Percentiles rank a stretch among this genome's conserved stretches.
These are phyloP conservation scores for Diogma glabrata DNA, from an alignment of 2,888 invertebrate genomes.

Conservation along the genomic window DNA sequence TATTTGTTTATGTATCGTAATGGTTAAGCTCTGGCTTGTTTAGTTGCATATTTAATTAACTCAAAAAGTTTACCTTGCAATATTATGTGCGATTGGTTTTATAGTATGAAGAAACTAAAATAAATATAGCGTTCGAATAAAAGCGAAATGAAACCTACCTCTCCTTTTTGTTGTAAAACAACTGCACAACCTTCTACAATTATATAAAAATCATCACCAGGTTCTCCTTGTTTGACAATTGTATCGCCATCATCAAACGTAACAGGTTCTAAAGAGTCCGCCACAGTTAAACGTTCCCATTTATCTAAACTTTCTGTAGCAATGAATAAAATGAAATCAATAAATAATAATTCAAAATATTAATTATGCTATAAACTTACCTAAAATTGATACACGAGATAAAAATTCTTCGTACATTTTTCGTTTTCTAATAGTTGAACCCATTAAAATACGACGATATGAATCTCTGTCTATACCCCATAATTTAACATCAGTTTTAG, in stretches of 20 bases:
- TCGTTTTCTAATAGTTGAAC: constrained; percentile 93
- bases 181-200: constrained; percentile 88
- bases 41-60: too few species aligned
- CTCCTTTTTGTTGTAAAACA: constrained; percentile 67
- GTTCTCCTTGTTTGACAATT: constrained; percentile 95
- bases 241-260: constrained; percentile 88
- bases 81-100: too few species aligned
- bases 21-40: too few species aligned
- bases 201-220: constrained; percentile 98
- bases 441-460: constrained; percentile 88
- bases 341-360: constrained; percentile 10
- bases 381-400: constrained; percentile 90
- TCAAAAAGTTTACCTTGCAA: too few species aligned
- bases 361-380: constrained; percentile 36
- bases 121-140: too few species aligned
- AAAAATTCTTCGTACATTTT: constrained; percentile 99
- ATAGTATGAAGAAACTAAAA: too few species aligned
- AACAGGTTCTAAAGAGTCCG: constrained; percentile 93
- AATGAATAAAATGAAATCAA: constrained; percentile 4
- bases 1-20: too few species aligned
- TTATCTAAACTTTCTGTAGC: constrained; percentile 89
- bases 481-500: constrained; percentile 88
- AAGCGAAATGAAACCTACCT: constrained; percentile 36
- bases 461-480: constrained; percentile 99
- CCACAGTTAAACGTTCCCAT: constrained; percentile 97